Percentiles rank a stretch among this genome's conserved stretches.
These are phyloP conservation scores for Elysia crispata DNA, from an alignment of 2,888 invertebrate species.

Conservation along the genomic window DNA sequence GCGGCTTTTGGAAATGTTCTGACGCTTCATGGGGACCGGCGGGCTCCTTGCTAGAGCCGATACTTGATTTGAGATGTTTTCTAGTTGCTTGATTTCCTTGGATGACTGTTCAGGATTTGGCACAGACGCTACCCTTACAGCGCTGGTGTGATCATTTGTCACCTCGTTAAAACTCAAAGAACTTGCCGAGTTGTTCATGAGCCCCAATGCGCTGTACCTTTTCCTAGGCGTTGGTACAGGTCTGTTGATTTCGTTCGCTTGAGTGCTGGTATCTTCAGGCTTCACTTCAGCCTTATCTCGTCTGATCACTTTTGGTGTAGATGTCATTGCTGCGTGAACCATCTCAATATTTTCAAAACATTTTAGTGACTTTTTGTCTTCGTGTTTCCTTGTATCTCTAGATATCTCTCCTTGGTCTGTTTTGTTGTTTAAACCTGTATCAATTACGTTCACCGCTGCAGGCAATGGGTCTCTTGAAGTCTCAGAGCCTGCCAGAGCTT, in stretches of 20 bases:
- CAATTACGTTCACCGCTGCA: no score
- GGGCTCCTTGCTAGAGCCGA: neutral
- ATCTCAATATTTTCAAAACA: neutral
- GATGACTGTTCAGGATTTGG: neutral
- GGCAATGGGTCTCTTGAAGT: neutral
- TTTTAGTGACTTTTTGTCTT: neutral
- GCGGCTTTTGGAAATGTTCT: neutral
- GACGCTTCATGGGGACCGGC: constrained; percentile 32
- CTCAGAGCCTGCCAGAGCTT: no score
- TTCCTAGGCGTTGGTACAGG: constrained; percentile 36
- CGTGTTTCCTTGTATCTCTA: neutral
- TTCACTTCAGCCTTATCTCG: neutral
- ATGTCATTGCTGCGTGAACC: neutral
- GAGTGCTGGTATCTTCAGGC: no score
- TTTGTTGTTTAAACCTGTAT: no score
- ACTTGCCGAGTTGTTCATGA: neutral
- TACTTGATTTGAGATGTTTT: neutral
- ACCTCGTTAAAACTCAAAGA: neutral
- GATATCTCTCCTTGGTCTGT: neutral
- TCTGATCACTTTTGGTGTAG: neutral
- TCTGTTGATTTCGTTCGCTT: neutral
- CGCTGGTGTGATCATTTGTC: neutral
- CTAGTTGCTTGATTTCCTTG: no score
- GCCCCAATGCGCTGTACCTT: neutral
- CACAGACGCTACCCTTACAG: neutral